Conservation (phyloP, 2,888 invertebrate species). For the Parelbella ahira region DNA sequence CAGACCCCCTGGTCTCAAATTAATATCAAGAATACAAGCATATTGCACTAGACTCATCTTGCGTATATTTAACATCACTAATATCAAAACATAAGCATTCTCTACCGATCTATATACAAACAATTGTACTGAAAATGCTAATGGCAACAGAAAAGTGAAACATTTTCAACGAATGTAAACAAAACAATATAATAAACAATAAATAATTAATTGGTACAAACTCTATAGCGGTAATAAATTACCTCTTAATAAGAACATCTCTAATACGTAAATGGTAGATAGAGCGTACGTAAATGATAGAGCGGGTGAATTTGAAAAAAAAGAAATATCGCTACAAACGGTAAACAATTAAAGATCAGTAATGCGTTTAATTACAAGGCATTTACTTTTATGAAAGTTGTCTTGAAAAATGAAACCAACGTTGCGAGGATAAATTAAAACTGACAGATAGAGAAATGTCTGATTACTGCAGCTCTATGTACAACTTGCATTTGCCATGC, state of each 20-base stretch:
- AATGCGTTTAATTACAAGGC: constrained; percentile 38
- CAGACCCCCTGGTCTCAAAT: too few relatives aligned
- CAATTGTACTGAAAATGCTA: too few relatives aligned
- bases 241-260: constrained; percentile 6
- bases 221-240: constrained; percentile 2
- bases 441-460: neutral
- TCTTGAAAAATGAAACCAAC: constrained; percentile 27
- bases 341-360: constrained; percentile 32
- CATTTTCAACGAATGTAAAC: too few relatives aligned
- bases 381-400: constrained; percentile 35
- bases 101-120: too few relatives aligned
- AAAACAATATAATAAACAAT: too few relatives aligned
- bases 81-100: too few relatives aligned
- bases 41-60: too few relatives aligned
- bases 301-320: constrained; percentile 2
- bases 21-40: too few relatives aligned
- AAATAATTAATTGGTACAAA: too few relatives aligned
- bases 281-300: constrained; percentile 2
- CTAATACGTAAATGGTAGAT: constrained; percentile 2
- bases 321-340: constrained; percentile 23
- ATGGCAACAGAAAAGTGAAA: too few relatives aligned
- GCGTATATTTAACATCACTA: too few relatives aligned
- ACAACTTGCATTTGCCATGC: too few relatives aligned
- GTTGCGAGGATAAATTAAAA: neutral
- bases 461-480: constrained; percentile 1